These are phyloP conservation scores for Creontiades dilutus DNA, from an alignment of 2,888 invertebrate species.

Conservation along the genomic window DNA sequence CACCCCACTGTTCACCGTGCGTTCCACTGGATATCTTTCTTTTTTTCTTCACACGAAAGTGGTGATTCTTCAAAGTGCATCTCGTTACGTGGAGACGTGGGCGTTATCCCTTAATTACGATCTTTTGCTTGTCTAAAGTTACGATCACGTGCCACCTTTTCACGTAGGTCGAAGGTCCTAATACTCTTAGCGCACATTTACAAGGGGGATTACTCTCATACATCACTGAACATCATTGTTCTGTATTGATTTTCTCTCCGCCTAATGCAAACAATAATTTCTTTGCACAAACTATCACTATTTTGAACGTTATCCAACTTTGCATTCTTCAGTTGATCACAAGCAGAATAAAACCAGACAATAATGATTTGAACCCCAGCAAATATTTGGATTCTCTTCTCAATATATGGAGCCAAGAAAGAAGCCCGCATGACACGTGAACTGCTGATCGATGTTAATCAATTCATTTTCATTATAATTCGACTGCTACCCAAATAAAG, in stretches of 20 bases:
- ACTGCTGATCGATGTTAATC: too few species aligned
- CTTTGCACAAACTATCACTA: background rate
- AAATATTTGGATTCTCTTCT: too few species aligned
- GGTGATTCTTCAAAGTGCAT: slow-evolving; percentile 27
- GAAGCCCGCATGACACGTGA: too few species aligned
- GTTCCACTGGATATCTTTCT: background rate
- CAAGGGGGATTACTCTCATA: background rate
- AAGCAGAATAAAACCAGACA: background rate
- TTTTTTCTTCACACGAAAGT: slow-evolving; percentile 2
- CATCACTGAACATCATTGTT: background rate
- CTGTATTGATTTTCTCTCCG: background rate
- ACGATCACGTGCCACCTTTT: slow-evolving; percentile 38
- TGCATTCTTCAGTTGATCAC: background rate
- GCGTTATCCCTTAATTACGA: slow-evolving; percentile 26
- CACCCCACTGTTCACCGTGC: slow-evolving; percentile 45
- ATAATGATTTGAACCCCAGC: too few species aligned
- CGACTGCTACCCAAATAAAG: too few species aligned
- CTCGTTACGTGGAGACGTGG: slow-evolving; percentile 2
- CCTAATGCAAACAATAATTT: background rate
- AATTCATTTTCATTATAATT: too few species aligned
- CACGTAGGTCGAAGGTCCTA: slow-evolving; percentile 5
- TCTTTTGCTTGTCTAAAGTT: slow-evolving; percentile 34
- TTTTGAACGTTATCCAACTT: background rate
- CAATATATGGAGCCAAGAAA: too few species aligned
- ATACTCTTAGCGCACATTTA: background rate